Conservation (phyloP, 2,113 vertebrate genomes). For the sheep (Ovis aries) region ARS-UI_Ramb_v3.0 NC_056054.1:50679001-50679500, state of each 20-base stretch:
- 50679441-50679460: background rate
- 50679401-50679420: background rate
- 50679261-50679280: background rate
- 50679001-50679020: background rate
- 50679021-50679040: background rate
- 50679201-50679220: background rate
- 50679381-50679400: background rate
- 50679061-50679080: background rate
- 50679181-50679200: background rate
- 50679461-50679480: background rate
- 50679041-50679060: background rate
- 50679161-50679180: background rate
- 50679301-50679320: background rate
- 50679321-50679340: background rate
- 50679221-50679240: background rate
- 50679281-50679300: background rate
- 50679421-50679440: background rate
- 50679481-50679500: slow-evolving; percentile 40
- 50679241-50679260: background rate
- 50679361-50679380: background rate
- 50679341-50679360: background rate
- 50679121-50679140: background rate
- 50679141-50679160: background rate
- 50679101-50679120: background rate
- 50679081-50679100: background rate